Percentiles rank a stretch among this genome's conserved stretches.
Evolutionary conservation across 2,113 vertebrate genomes (phyloP).

Genomic region (Paratilapia polleni): DNA sequence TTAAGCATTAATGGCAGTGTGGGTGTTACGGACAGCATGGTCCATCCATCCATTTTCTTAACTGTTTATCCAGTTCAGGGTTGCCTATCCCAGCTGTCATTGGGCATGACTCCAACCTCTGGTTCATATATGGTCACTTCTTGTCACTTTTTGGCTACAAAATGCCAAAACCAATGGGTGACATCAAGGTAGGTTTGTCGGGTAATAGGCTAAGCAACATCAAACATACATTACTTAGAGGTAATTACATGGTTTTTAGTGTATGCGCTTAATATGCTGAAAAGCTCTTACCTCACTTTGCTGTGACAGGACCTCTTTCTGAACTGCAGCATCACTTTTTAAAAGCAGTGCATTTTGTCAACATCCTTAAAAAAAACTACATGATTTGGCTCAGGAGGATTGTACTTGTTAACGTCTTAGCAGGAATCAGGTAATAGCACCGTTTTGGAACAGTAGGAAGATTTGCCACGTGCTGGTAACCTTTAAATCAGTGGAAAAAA

Average conservation of each 20-base stretch:
- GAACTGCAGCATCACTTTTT: slow-evolving; percentile 1
- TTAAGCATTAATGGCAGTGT: neutral
- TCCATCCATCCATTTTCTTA: neutral
- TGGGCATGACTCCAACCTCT: neutral
- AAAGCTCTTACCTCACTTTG: neutral
- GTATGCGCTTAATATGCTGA: neutral
- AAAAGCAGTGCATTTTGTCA: neutral
- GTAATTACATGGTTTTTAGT: neutral
- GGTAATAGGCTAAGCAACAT: neutral
- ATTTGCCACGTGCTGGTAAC: neutral
- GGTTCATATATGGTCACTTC: neutral
- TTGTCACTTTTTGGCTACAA: neutral
- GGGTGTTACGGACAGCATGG: neutral
- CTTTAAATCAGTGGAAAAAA: neutral
- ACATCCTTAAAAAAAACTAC: neutral
- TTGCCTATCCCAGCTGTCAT: neutral
- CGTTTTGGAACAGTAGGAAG: neutral
- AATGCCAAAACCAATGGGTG: neutral
- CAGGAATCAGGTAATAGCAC: neutral
- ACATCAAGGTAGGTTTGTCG: neutral
- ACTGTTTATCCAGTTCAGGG: neutral
- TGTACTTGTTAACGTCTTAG: neutral
- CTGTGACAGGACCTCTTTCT: neutral
- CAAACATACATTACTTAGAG: neutral
- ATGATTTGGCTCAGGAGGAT: neutral